Evolutionary conservation across 2,797 vertebrate species (phyloP), one percentile per base, ranked within the genome.

Genomic region (Meda fulgida): DNA sequence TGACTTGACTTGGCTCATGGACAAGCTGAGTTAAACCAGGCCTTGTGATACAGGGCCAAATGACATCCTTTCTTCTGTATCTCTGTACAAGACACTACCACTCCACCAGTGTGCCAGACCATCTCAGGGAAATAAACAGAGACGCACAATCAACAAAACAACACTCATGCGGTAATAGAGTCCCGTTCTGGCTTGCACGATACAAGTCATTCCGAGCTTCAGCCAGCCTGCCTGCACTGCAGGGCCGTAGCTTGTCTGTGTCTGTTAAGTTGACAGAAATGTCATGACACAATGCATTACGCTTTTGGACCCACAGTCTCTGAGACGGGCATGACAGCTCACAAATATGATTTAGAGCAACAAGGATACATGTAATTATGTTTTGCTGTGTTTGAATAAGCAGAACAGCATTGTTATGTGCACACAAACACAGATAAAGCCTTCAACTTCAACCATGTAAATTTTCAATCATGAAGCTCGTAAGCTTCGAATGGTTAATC

Each of bases 241-340:
- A 88, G 81, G 87, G 89, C 86, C 84, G 75, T 31, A 87, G 87
- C 89, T 87, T 93, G 92, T 92, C 91, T 89, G 87, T 89, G 91
- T 73, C 29, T 90, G 91, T 93, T 89, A 89, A 87, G 85, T 85
- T 91, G 83, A 89, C 88, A 89, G 78, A 92, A 92, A 92, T 91
- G 87, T 90, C 90, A 90, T 88, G 90, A 91, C 89, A 90, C 84
- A 88, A 85, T 86, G 88, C 83, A 86, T 91, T 92, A 91, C 48
- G 87, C 90, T 87, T 89, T 48, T 51, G 88, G 87, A 92, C 82
- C 82, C 86, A 85, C 92, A 87, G 86, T 87, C 75, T 89, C 85
- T 78, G 31, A 73, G 85, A 84, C 67, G 11, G 63, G 80, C 85
- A 81, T 90, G 92, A 92, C 92, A 92, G 88, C 87, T 88, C 80